Percentiles rank a stretch among this genome's conserved stretches.
phyloP scores from a whole-genome alignment of 2,888 invertebrate species.

The Neria commutata region DNA sequence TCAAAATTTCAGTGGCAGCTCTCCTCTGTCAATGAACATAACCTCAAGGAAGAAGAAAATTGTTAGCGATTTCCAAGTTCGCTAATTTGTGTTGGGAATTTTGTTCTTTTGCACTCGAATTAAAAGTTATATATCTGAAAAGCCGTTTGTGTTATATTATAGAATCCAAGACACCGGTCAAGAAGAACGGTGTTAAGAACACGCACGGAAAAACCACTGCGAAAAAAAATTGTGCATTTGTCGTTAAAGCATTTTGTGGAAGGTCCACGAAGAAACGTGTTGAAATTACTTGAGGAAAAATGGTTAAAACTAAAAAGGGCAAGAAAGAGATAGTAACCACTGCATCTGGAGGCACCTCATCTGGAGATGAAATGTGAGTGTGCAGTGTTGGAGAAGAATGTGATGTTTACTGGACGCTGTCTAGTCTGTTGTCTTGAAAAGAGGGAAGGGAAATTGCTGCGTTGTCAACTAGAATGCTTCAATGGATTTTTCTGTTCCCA shows the following conservation, averaged over 20 bases:
- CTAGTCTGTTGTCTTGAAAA: neutral
- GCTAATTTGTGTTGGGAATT: too few relatives aligned
- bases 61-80: too few relatives aligned
- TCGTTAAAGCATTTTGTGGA: slow-evolving; percentile 8
- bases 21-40: too few relatives aligned
- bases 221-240: neutral
- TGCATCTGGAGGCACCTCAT: slow-evolving; percentile 54
- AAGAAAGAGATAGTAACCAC: slow-evolving; percentile 71
- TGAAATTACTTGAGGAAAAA: slow-evolving; percentile 62
- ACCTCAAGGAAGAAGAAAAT: too few relatives aligned
- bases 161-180: too few relatives aligned
- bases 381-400: neutral
- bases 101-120: too few relatives aligned
- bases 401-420: too few relatives aligned
- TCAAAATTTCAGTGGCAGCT: too few relatives aligned
- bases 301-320: slow-evolving; percentile 84
- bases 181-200: too few relatives aligned
- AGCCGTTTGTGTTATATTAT: too few relatives aligned
- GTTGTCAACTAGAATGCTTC: slow-evolving; percentile 31
- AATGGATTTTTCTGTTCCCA: neutral
- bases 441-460: slow-evolving; percentile 29
- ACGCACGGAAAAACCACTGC: neutral
- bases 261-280: slow-evolving; percentile 56
- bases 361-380: slow-evolving; percentile 76
- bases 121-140: too few relatives aligned